phyloP scores from a whole-genome alignment of 2,888 invertebrate genomes.

The Strigamia maritima region DNA sequence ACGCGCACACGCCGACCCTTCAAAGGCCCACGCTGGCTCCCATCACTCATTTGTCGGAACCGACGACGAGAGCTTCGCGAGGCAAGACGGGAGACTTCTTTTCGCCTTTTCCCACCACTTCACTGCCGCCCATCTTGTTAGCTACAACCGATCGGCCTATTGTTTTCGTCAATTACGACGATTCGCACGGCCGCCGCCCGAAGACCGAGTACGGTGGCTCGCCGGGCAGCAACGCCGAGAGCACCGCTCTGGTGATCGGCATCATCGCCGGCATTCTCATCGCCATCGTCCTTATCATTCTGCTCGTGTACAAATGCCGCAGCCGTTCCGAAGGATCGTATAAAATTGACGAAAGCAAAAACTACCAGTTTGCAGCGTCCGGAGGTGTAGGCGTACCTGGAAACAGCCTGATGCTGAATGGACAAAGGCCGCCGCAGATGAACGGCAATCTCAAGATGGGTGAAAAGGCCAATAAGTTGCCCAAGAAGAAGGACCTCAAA shows the following conservation, averaged over 20 bases:
- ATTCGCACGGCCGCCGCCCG: conserved; percentile 8
- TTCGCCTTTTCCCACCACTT: conserved; percentile 15
- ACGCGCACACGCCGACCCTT: conserved; percentile 40
- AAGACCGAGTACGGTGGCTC: conserved; percentile 44
- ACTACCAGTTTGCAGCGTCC: conserved; percentile 53
- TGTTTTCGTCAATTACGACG: background rate
- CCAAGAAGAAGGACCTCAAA: conserved; percentile 58
- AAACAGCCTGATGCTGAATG: conserved; percentile 46
- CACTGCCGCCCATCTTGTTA: conserved; percentile 28
- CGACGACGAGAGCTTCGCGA: conserved; percentile 51
- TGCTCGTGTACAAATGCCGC: conserved; percentile 80
- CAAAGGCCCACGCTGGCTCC: conserved; percentile 43
- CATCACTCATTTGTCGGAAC: conserved; percentile 47
- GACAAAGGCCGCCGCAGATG: conserved; percentile 52
- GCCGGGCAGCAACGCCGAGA: conserved; percentile 46
- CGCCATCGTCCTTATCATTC: conserved; percentile 80
- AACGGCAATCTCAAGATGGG: conserved; percentile 56
- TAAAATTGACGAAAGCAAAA: conserved; percentile 84
- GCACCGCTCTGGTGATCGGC: conserved; percentile 70
- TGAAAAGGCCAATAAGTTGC: conserved; percentile 60
- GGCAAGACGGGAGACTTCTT: background rate
- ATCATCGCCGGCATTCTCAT: conserved; percentile 89
- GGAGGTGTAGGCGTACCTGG: conserved; percentile 42
- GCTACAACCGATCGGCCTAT: background rate
- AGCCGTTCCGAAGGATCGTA: conserved; percentile 83